These are phyloP conservation scores for Xanthostigma xanthostigma DNA, from an alignment of 2,888 invertebrate genomes.

Conservation along the genomic window DNA sequence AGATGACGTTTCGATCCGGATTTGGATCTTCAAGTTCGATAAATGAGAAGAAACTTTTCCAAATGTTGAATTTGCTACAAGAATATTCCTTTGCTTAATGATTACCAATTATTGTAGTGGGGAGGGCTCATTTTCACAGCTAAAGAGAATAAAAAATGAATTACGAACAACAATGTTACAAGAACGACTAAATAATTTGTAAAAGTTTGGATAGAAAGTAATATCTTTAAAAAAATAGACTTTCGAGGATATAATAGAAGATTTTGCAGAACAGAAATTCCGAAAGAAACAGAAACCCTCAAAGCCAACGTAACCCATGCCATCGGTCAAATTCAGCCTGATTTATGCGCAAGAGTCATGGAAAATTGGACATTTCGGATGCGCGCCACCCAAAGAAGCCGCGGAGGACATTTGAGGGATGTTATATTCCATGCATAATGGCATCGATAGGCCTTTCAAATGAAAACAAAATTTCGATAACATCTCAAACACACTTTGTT, in stretches of 20 bases:
- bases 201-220: conserved; percentile 7
- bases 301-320: conserved; percentile 19
- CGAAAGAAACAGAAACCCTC: conserved; percentile 13
- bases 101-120: conserved; percentile 9
- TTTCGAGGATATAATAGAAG: conserved; percentile 8
- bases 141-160: conserved; percentile 8
- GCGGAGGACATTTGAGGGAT: no score
- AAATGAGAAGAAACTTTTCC: conserved; percentile 10
- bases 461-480: no score
- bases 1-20: no score
- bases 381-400: conserved; percentile 14
- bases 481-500: no score
- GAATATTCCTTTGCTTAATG: conserved; percentile 7
- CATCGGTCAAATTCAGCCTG: conserved; percentile 20
- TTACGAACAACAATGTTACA: conserved; percentile 7
- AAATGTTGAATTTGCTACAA: conserved; percentile 7
- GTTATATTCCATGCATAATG: no score
- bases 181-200: conserved; percentile 7
- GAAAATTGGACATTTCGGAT: conserved; percentile 19
- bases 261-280: conserved; percentile 8
- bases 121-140: conserved; percentile 8
- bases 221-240: conserved; percentile 7
- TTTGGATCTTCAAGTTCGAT: no score
- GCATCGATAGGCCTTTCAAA: no score
- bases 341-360: conserved; percentile 20